Evolutionary conservation across 2,888 invertebrate genomes (phyloP), one percentile per base, ranked within the genome.

Genomic region (Dicyrtoma fusca): DNA sequence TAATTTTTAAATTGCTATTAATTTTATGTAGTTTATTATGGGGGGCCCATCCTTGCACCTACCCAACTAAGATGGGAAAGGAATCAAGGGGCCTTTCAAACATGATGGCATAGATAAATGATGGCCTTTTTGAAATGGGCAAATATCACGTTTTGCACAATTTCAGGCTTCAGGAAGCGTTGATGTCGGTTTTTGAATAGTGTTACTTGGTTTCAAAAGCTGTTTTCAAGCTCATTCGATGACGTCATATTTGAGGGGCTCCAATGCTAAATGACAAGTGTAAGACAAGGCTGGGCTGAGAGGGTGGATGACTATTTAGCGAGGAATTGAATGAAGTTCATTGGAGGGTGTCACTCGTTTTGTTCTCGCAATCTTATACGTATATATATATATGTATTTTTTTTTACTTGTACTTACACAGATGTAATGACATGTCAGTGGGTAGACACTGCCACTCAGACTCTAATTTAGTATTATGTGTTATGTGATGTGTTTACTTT

Each of bases 1-100:
- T 68, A 68, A 68, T 68, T 68, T 68, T 53, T 68, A 55, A 68
- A 68, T 68, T 68, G 66, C 53, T 68, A 55, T 34, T 55, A 68
- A 68, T 68, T 47, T 49, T 64, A 45, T 64, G 17, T 44, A 44
- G 49, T 10, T n/a, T 10, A 49, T 19, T 19, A 10, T 19, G 49
- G 49, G 49, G 19, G 19, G 11, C 11, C 19, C 11, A 10, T 3
- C 49, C n/a, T 17, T 19, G 49, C n/a, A 19, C 5, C 3, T 49
- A n/a, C n/a, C n/a, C n/a, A n/a, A n/a, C n/a, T n/a, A n/a, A n/a
- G n/a, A n/a, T n/a, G n/a, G n/a, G n/a, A n/a, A n/a, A n/a, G n/a
- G n/a, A n/a, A n/a, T n/a, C n/a, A n/a, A n/a, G n/a, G n/a, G n/a
- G n/a, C n/a, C n/a, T n/a, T n/a, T n/a, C n/a, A n/a, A n/a, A n/a